Conservation (phyloP, 2,113 vertebrate species). For the Hystrix cristata region DNA sequence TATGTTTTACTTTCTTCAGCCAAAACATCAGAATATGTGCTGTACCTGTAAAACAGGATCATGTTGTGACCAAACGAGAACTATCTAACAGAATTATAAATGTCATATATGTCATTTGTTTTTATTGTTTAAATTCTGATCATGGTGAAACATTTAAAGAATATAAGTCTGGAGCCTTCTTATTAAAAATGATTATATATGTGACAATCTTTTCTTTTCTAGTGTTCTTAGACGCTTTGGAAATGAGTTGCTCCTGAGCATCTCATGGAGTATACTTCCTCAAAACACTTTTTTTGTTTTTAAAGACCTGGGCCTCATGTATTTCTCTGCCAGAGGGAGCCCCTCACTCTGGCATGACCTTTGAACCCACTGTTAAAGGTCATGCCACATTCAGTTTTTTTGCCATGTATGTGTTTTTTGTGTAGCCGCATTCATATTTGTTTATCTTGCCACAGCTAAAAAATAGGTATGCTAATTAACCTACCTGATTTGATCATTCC, state of each 20-base stretch:
- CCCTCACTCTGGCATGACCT: not conserved
- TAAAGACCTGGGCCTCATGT: not conserved
- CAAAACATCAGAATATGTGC: not conserved
- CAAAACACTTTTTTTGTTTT: not conserved
- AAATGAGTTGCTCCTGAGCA: not conserved
- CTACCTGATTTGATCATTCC: not conserved
- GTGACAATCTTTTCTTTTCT: not conserved
- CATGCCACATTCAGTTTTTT: too few species aligned
- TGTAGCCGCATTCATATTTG: not conserved
- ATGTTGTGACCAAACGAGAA: not conserved
- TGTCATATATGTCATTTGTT: not conserved
- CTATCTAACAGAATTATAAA: not conserved
- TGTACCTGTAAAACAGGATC: not conserved
- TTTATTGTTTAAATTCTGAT: not conserved
- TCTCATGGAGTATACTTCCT: not conserved
- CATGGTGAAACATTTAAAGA: not conserved
- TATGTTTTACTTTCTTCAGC: not conserved
- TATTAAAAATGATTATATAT: not conserved
- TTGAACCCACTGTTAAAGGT: not conserved
- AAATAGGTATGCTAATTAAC: not conserved
- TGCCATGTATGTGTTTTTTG: not conserved
- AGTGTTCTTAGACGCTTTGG: not conserved
- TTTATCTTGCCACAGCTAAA: not conserved
- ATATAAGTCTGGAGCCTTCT: not conserved
- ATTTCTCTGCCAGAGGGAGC: not conserved